Evolutionary conservation across 1,140 invertebrate species (phyloP), one percentile per base, ranked within the genome.

Genomic region (Calosoma granatense): DNA sequence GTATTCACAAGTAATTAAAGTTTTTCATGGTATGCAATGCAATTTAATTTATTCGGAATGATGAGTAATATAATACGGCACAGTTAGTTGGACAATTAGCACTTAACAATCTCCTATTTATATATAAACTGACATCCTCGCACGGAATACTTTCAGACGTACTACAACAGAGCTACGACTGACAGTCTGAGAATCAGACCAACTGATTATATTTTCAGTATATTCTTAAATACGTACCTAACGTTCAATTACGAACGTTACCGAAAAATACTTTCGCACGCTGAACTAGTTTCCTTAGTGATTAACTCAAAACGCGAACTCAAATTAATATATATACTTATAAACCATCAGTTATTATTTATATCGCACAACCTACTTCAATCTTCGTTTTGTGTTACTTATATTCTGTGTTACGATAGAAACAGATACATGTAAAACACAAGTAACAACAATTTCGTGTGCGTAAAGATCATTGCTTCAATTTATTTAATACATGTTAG

Each of bases 201-300:
- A 47, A 9, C 15, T 12, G 9, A 4, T 47, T 17, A 17, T 47
- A 17, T 47, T 47, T 12, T 47, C 41, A 47, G 9, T 47, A 9
- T 4, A 12, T 17, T 12, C 17, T 17, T 11, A 47, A 36, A 17
- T 12, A 47, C 4, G 14, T 6, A 30, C 26, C 4, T 6, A 6
- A 30, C 4, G 4, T 6, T 6, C 26, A 30, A 30, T 14, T 6
- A 14, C 26, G 14, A 12, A 17, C 6, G 4, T 12, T 47, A 47
- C 41, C 41, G 41, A 47, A 47, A 47, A 47, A 47, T 47, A 47
- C 41, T 47, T 47, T 47, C 41, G 4, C 41, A 47, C 17, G 41
- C 9, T 47, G 41, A 6, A 17, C 41, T 17, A 47, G 41, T 47
- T 47, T 47, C 17, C 26, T 30, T 14, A 30, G 4, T 30, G 4